phyloP scores from a whole-genome alignment of 2,113 vertebrate genomes.

The Nothocercus julius region DNA sequence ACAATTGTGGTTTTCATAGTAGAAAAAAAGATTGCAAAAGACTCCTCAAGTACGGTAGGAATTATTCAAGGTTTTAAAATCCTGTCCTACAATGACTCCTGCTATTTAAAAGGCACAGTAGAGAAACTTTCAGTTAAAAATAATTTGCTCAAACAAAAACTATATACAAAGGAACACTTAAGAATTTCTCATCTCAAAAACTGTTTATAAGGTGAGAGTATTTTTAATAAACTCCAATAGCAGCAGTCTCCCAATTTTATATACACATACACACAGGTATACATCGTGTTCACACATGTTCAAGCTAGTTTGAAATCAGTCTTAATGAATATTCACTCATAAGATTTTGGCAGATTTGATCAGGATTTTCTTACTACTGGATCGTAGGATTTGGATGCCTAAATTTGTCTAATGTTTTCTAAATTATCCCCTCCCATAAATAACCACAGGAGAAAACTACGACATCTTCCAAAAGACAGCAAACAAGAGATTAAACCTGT shows the following conservation, averaged over 20 bases:
- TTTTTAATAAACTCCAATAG: background rate
- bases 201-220: background rate
- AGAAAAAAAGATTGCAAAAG: background rate
- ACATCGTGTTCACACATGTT: background rate
- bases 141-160: background rate
- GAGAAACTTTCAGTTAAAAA: background rate
- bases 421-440: background rate
- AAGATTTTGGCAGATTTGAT: background rate
- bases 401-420: background rate
- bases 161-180: background rate
- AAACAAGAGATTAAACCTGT: background rate
- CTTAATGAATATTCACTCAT: background rate
- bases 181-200: background rate
- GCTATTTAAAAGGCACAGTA: background rate
- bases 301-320: background rate
- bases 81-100: background rate
- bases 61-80: background rate
- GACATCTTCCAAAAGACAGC: background rate
- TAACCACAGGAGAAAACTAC: background rate
- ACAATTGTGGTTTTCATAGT: background rate
- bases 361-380: background rate
- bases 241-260: background rate
- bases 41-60: background rate
- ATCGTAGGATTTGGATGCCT: background rate
- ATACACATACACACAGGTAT: accelerated